Evolutionary conservation across 2,113 vertebrate genomes (phyloP), one percentile per base, ranked within the genome.

Genomic region (Probosciger aterrimus): DNA sequence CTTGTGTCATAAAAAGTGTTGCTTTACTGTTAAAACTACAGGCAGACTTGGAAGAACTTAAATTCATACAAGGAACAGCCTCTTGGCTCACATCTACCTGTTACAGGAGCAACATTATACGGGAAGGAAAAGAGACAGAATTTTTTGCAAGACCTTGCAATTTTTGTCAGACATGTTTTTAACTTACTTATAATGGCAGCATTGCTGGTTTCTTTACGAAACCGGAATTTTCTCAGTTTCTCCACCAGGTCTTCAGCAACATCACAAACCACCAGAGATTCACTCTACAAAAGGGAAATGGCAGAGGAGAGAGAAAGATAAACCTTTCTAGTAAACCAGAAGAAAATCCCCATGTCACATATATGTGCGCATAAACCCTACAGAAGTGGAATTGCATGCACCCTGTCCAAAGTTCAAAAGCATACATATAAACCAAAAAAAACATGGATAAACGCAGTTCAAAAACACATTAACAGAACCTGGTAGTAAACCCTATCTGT

Each of bases 191-290:
- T 98, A 97, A 99, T 99, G 86, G 99, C 99, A 41, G 99, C 99
- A 76, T 99, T 99, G 93, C 98, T 99, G n/a, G 99, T 99, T 97
- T 99, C 99, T 98, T 99, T 99, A 80, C 99, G 99, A 97, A 99
- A 99, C 86, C 99, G 99, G 88, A 99, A 99, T 95, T 98, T 98
- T 93, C 96, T 98, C 97, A 99, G 97, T 98, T 98, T 99, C 96
- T 99, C 98, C 67, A 99, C 98, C 96, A 99, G 98, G 93, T 99
- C 98, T 97, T 98, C 98, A 12, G 99, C 99, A 97, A 99, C 99
- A 73, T 99, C 99, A 97, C 99, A 99, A 94, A 99, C 99, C 90
- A 99, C 99, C 97, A 99, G 98, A 96, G 99, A 98, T 93, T 99
- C 99, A 92, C 99, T 99, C 99, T 99, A 94, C 37, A 84, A 91